phyloP scores from a whole-genome alignment of 2,888 invertebrate species.

The Allygus modestus region DNA sequence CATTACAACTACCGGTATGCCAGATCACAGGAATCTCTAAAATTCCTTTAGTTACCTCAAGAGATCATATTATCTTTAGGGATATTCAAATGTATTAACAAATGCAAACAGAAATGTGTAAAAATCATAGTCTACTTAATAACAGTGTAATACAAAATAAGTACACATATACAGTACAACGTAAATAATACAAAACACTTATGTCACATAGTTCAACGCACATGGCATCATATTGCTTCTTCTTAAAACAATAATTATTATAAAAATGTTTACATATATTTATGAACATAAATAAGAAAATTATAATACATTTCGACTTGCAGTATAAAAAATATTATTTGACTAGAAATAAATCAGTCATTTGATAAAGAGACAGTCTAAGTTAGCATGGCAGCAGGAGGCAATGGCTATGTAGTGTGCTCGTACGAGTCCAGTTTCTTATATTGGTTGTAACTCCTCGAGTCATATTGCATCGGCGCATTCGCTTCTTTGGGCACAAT shows the following conservation, averaged over 20 bases:
- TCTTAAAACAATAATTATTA: conserved; percentile 23
- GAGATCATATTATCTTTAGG: neutral
- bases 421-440: conserved; percentile 65
- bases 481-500: conserved; percentile 75
- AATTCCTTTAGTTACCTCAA: neutral
- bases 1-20: too few relatives aligned
- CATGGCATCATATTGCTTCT: conserved; percentile 32
- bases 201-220: neutral
- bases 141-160: neutral
- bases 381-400: conserved; percentile 23
- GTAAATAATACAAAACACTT: conserved; percentile 14
- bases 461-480: conserved; percentile 65
- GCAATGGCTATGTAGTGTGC: conserved; percentile 45
- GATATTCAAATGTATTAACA: neutral
- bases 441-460: conserved; percentile 64
- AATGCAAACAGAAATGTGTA: conserved; percentile 14
- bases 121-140: neutral
- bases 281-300: conserved; percentile 25
- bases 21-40: too few relatives aligned
- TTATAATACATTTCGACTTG: conserved; percentile 20
- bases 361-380: conserved; percentile 44
- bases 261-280: conserved; percentile 29
- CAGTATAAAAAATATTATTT: conserved; percentile 57
- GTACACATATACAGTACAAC: neutral
- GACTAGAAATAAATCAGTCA: conserved; percentile 53